Evolutionary conservation across 2,888 invertebrate species (phyloP).

Genomic region (Tipula confusa): DNA sequence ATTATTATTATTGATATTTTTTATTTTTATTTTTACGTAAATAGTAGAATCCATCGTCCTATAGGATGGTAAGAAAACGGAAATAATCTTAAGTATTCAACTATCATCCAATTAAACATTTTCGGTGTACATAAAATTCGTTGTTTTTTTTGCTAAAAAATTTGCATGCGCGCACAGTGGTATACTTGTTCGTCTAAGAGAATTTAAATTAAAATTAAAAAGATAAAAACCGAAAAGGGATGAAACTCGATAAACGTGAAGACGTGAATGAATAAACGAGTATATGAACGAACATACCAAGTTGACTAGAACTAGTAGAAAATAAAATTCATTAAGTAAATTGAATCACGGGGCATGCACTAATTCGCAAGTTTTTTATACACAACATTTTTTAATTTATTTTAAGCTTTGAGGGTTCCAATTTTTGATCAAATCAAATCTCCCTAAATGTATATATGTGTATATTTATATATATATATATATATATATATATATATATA

Average conservation of each 20-base stretch:
- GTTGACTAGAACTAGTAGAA: not conserved
- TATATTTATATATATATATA: too few relatives aligned
- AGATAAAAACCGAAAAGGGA: not conserved
- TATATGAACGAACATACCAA: not conserved
- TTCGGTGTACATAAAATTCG: not conserved
- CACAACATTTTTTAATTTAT: not conserved
- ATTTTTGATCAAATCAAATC: constrained; percentile 20
- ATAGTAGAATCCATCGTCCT: not conserved
- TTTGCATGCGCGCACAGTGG: not conserved
- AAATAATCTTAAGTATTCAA: not conserved
- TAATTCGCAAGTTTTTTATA: not conserved
- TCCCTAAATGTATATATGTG: not conserved
- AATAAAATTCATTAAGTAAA: not conserved
- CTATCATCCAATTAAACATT: not conserved
- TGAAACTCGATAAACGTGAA: not conserved
- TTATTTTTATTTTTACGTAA: not conserved
- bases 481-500: too few relatives aligned
- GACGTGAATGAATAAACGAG: not conserved
- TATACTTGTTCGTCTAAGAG: not conserved
- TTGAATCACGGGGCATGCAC: not conserved
- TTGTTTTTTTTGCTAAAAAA: not conserved
- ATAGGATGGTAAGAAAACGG: not conserved
- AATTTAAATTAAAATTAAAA: not conserved
- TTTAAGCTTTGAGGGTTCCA: constrained; percentile 14
- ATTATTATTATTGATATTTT: constrained; percentile 25